Conservation (phyloP, 2,113 vertebrate species). For the Ceyx melanurus region DNA sequence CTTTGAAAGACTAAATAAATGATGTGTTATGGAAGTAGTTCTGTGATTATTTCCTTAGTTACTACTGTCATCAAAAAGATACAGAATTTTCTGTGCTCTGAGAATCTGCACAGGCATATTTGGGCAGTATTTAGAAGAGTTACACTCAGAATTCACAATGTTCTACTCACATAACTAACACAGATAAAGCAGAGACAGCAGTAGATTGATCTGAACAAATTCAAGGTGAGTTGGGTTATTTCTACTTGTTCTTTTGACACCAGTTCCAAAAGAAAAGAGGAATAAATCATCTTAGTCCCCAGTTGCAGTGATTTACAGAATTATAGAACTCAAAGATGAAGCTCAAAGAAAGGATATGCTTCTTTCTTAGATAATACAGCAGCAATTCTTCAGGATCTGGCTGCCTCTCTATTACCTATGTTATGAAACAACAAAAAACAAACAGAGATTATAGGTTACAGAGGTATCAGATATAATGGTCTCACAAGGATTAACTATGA, state of each 20-base stretch:
- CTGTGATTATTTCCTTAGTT: no score
- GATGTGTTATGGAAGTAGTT: no score
- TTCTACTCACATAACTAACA: no score
- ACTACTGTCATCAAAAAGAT: no score
- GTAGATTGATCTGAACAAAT: no score
- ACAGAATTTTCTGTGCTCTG: no score
- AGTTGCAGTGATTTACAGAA: background rate
- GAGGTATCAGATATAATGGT: background rate
- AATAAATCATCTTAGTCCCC: background rate
- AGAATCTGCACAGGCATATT: no score
- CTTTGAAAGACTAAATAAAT: no score
- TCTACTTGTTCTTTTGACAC: background rate
- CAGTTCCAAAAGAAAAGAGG: background rate
- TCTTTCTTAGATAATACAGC: constrained; percentile 62
- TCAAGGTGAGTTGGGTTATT: background rate
- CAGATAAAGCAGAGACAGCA: no score
- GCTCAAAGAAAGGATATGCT: background rate
- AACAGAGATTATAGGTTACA: background rate
- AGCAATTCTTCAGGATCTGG: constrained; percentile 60
- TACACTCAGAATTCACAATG: no score
- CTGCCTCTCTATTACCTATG: constrained; percentile 52
- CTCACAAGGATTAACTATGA: background rate
- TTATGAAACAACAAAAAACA: background rate
- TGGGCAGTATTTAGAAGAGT: no score
- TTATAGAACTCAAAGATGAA: background rate